Evolutionary conservation across 2,888 invertebrate genomes (phyloP).

Genomic region (Macropis europaea): DNA sequence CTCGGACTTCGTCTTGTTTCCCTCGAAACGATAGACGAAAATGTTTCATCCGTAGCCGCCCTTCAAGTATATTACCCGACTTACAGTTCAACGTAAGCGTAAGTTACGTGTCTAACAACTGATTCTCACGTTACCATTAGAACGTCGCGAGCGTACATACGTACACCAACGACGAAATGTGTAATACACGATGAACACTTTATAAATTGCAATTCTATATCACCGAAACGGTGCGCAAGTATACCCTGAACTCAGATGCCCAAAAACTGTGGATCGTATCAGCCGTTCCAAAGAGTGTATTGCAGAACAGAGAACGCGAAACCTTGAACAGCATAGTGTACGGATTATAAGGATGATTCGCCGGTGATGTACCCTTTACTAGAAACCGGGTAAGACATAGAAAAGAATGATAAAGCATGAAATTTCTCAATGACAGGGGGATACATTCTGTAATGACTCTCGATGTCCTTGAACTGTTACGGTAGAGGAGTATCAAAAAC

Average conservation of each 20-base stretch:
- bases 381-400: too few relatives aligned
- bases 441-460: too few relatives aligned
- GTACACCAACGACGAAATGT: slow-evolving; percentile 28
- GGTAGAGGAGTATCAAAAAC: too few relatives aligned
- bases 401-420: too few relatives aligned
- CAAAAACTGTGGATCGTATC: slow-evolving; percentile 31
- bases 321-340: slow-evolving; percentile 16
- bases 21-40: slow-evolving; percentile 20
- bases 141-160: not conserved
- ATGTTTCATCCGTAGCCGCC: slow-evolving; percentile 1
- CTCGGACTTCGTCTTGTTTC: not conserved
- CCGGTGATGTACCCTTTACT: too few relatives aligned
- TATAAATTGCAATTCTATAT: slow-evolving; percentile 44
- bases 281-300: slow-evolving; percentile 2
- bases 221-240: slow-evolving; percentile 44
- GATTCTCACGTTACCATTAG: not conserved
- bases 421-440: too few relatives aligned
- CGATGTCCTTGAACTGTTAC: too few relatives aligned
- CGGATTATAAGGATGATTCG: not conserved
- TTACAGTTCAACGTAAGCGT: slow-evolving; percentile 21
- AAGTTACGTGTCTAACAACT: slow-evolving; percentile 26
- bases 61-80: slow-evolving; percentile 4
- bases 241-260: slow-evolving; percentile 53
- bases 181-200: slow-evolving; percentile 47
- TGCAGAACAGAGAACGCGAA: slow-evolving; percentile 33